Evolutionary conservation across 2,888 invertebrate genomes (phyloP), one percentile per base, ranked within the genome.

Genomic region (Eurois occulta): DNA sequence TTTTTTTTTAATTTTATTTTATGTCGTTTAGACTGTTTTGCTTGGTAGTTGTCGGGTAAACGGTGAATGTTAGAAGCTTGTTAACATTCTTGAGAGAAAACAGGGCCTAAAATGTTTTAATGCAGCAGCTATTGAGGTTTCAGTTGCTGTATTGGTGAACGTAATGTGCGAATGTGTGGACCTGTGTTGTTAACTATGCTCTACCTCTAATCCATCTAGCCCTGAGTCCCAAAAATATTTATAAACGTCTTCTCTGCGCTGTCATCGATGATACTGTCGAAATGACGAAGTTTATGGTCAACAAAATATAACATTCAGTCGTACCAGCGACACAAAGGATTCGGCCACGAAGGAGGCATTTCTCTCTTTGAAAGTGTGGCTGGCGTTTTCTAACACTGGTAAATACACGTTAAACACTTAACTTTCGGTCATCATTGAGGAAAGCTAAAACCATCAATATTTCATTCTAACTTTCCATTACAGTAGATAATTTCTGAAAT

Each of bases 1-100:
- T 41, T 58, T 69, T 35, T 11, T 72, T 48, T 10, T n/a, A n/a
- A n/a, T n/a, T 65, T 80, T 70, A 86, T 62, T 69, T 32, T 18
- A 3, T 1, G n/a, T 46, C 24, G 41, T 43, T 65, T 55, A 28
- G 0, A 11, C 10, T 24, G 21, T 35, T 35, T 64, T 78, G 18
- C 10, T 52, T 1, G 11, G 24, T 32, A n/a, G 24, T 41, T 78
- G 48, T 46, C 18, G 21, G 24, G n/a, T 60, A 52, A 77, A 83
- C 35, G 48, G 64, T 64, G 38, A 16, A 73, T 8, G 28, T 73
- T 80, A 16, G n/a, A 72, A n/a, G 81, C 43, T 78, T 67, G 46
- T 75, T 75, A 35, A 13, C 18, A 16, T 74, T 74, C 21, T 21
- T 46, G 11, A 38, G 16, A 60, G 24, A 48, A 48, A 38, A 5